These are phyloP conservation scores for Tamias sibiricus DNA, from an alignment of 2,113 vertebrate genomes.

Conservation along the genomic window DNA sequence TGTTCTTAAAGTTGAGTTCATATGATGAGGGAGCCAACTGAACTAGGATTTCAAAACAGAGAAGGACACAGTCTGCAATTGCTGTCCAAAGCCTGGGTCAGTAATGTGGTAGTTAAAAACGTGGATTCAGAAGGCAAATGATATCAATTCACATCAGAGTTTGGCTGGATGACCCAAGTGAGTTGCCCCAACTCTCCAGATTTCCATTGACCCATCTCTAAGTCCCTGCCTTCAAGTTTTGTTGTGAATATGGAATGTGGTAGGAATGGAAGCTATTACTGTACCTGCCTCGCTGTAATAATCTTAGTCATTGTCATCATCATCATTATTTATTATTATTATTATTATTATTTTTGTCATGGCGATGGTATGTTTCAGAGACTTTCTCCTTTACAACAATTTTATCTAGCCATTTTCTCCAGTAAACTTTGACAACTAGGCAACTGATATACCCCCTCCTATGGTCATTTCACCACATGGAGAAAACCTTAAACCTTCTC, in stretches of 20 bases:
- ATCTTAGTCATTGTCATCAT: neutral
- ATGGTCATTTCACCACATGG: neutral
- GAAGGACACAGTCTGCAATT: neutral
- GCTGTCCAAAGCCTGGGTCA: neutral
- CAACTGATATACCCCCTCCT: neutral
- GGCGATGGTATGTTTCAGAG: neutral
- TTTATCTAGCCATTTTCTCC: slow-evolving; percentile 13
- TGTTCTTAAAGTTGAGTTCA: neutral
- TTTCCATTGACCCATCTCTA: neutral
- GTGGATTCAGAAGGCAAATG: neutral
- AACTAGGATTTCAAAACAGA: neutral
- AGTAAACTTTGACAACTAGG: neutral
- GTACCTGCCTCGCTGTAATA: neutral
- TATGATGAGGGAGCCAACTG: neutral
- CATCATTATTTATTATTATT: no score
- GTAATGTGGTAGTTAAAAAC: neutral
- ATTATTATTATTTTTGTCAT: neutral
- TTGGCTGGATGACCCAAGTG: neutral
- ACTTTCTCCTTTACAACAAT: neutral
- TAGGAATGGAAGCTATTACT: neutral
- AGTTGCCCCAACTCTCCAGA: neutral
- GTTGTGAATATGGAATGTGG: neutral
- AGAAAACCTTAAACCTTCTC: neutral
- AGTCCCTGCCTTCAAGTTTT: neutral
- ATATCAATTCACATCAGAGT: neutral